These are phyloP conservation scores for Lepidotrigona ventralis DNA, from an alignment of 1,140 invertebrate genomes.

Conservation along the genomic window DNA sequence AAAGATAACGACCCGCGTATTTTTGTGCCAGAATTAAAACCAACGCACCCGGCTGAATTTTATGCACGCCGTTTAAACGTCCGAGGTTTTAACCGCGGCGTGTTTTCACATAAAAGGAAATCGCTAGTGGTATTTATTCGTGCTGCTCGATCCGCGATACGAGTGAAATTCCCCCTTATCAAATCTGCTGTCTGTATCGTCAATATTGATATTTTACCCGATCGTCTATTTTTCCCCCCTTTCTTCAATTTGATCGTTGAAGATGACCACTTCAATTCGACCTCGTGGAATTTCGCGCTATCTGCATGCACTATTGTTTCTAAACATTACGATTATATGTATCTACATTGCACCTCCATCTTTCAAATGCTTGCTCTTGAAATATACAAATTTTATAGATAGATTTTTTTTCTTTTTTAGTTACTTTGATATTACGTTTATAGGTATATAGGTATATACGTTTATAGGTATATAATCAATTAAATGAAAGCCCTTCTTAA, in stretches of 20 bases:
- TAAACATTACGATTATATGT: too few species aligned
- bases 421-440: too few species aligned
- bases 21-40: neutral
- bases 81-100: neutral
- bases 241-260: neutral
- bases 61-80: neutral
- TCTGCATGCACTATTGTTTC: too few species aligned
- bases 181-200: neutral
- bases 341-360: too few species aligned
- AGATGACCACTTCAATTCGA: neutral
- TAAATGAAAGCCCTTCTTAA: too few species aligned
- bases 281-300: neutral
- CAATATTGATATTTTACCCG: neutral
- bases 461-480: too few species aligned
- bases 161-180: neutral
- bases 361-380: too few species aligned
- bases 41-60: too few species aligned
- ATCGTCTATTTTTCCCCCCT: neutral
- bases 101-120: neutral
- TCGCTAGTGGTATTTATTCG: neutral
- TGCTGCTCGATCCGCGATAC: neutral
- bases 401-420: too few species aligned
- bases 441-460: too few species aligned
- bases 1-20: neutral
- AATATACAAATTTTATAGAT: too few species aligned